These are phyloP conservation scores for Drosophila prosaltans DNA, from an alignment of 1,140 invertebrate species.

Conservation along the genomic window DNA sequence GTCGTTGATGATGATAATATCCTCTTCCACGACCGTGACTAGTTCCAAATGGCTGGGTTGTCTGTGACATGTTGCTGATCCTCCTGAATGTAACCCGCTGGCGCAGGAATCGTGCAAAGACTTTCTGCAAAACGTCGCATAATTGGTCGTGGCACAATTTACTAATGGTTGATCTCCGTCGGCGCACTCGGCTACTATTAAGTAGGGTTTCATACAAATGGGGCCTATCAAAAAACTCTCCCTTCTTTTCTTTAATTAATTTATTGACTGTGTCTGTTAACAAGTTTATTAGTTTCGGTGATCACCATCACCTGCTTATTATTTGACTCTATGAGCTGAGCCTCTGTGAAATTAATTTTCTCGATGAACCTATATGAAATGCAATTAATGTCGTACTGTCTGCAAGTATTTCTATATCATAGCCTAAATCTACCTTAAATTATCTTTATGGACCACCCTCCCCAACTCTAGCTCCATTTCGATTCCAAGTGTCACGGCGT, in stretches of 20 bases:
- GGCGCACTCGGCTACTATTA: too few relatives aligned
- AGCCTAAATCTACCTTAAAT: slow-evolving; percentile 7
- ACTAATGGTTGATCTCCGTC: too few relatives aligned
- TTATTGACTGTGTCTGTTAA: not conserved
- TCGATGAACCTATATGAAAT: slow-evolving; percentile 10
- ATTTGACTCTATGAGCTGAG: slow-evolving; percentile 3
- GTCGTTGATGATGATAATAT: too few relatives aligned
- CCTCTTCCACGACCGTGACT: too few relatives aligned
- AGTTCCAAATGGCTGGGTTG: not conserved
- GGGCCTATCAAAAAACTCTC: not conserved
- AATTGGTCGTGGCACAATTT: too few relatives aligned
- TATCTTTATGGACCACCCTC: slow-evolving; percentile 37
- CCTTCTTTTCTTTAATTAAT: slow-evolving; percentile 10
- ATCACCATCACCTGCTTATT: too few relatives aligned
- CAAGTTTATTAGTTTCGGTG: not conserved
- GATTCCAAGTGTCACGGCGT: too few relatives aligned
- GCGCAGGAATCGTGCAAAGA: too few relatives aligned
- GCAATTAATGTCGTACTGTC: not conserved
- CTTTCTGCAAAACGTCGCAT: too few relatives aligned
- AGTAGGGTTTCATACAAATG: not conserved
- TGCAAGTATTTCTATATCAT: not conserved
- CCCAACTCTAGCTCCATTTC: not conserved
- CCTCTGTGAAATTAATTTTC: slow-evolving; percentile 7
- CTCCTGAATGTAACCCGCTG: too few relatives aligned
- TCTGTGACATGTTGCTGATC: not conserved